Percentiles rank a stretch among this genome's conserved stretches.
Evolutionary conservation across 2,113 vertebrate genomes (phyloP).

Genomic region (Notothenia coriiceps): DNA sequence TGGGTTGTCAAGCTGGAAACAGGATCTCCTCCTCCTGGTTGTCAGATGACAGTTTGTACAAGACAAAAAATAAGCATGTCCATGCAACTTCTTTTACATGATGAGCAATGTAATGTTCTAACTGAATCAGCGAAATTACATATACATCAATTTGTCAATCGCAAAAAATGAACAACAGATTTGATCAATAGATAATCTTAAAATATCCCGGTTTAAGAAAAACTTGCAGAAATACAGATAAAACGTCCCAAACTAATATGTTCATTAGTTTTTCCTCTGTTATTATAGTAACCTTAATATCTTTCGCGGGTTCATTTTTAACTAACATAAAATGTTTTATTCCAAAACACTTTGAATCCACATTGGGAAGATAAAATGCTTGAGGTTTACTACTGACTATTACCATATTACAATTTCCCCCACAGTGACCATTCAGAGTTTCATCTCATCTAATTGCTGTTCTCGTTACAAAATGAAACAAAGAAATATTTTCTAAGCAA

Average conservation of each 20-base stretch:
- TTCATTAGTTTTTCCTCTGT: background rate
- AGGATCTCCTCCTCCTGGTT: background rate
- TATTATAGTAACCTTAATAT: background rate
- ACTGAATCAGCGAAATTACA: background rate
- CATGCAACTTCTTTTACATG: background rate
- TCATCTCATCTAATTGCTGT: slow-evolving; percentile 27
- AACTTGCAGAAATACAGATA: background rate
- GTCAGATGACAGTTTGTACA: background rate
- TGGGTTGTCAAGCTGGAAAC: slow-evolving; percentile 8
- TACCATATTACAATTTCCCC: slow-evolving; percentile 14
- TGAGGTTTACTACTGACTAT: slow-evolving; percentile 29
- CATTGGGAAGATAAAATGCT: slow-evolving; percentile 16
- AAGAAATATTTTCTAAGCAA: slow-evolving; percentile 21
- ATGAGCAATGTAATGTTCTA: background rate
- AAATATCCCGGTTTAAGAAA: background rate
- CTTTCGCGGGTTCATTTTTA: slow-evolving; percentile 4
- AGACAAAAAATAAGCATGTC: background rate
- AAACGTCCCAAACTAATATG: background rate
- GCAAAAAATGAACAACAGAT: background rate
- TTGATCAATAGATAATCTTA: background rate
- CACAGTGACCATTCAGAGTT: slow-evolving; percentile 33
- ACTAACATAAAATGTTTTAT: slow-evolving; percentile 16
- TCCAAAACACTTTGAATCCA: slow-evolving; percentile 29
- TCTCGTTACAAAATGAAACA: slow-evolving; percentile 42
- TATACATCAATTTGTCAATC: background rate